phyloP scores from a whole-genome alignment of 2,113 vertebrate genomes.

The Neotoma lepida region DNA sequence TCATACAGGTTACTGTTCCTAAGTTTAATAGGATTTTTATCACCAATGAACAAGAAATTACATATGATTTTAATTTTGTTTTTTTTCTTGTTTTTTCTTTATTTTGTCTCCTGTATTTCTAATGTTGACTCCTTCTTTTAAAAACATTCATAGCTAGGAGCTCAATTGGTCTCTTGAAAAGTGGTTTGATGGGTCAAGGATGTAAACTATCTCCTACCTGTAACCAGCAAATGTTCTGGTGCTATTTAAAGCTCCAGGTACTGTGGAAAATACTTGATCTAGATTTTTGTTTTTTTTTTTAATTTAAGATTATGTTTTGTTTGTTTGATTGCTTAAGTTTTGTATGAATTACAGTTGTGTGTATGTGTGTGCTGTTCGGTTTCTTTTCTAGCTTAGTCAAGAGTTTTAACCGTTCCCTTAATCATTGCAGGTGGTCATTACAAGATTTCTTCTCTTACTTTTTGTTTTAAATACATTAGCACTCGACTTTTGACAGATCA shows the following conservation, averaged over 20 bases:
- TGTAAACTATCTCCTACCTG: not conserved
- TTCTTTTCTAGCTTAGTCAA: not conserved
- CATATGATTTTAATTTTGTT: not conserved
- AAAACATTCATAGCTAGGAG: not conserved
- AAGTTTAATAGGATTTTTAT: not conserved
- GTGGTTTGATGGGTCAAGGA: not conserved
- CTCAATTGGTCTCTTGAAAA: not conserved
- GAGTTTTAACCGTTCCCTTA: not conserved
- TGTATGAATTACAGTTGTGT: not conserved
- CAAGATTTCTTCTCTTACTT: not conserved
- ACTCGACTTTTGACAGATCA: constrained; percentile 14
- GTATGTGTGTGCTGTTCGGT: not conserved
- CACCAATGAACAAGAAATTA: not conserved
- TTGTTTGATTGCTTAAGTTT: not conserved
- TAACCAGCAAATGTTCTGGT: not conserved
- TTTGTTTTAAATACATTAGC: not conserved
- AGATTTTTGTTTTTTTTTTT: not conserved
- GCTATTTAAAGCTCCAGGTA: not conserved
- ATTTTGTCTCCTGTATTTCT: not conserved
- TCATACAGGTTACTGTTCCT: not conserved
- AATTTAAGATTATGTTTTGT: not conserved
- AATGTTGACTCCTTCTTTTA: not conserved
- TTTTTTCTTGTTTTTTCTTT: constrained; percentile 1
- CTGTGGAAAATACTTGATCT: not conserved
- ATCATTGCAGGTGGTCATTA: not conserved